Evolutionary conservation across 2,113 vertebrate genomes (phyloP).

Genomic region (Craseonycteris thonglongyai): DNA sequence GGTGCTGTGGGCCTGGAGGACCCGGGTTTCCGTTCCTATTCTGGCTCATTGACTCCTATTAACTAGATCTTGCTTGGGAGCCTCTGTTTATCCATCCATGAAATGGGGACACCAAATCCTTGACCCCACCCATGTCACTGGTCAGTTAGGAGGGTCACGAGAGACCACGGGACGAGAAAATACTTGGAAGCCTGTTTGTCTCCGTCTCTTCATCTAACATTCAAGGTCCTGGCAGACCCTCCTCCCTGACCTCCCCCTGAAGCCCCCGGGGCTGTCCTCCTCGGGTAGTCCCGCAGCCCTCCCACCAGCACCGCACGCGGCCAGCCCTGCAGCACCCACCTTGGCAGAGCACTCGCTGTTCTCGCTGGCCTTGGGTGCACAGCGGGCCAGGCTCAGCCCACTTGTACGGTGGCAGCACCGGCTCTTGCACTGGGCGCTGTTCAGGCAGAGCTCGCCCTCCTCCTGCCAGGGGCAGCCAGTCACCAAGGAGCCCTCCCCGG

Average conservation of each 20-base stretch:
- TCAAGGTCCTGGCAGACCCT: not conserved
- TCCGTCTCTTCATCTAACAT: not conserved
- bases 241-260: no score
- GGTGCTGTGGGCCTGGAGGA: not conserved
- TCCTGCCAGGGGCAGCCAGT: conserved; percentile 58
- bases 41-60: not conserved
- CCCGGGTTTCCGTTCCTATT: not conserved
- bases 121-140: not conserved
- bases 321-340: conserved; percentile 56
- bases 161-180: not conserved
- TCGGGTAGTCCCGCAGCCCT: rapidly evolving
- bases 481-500: rapidly evolving
- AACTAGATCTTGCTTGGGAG: not conserved
- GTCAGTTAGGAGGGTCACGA: not conserved
- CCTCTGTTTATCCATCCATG: not conserved
- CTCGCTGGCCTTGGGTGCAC: conserved; percentile 71
- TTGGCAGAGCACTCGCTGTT: conserved; percentile 75
- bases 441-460: conserved; percentile 77
- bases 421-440: conserved; percentile 83
- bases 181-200: not conserved
- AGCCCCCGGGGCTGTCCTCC: not conserved
- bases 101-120: not conserved
- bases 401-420: conserved; percentile 68
- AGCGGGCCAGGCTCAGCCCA: conserved; percentile 77
- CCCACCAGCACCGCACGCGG: not conserved